Conservation (phyloP, 2,888 invertebrate genomes). For the Thalpophila matura region DNA sequence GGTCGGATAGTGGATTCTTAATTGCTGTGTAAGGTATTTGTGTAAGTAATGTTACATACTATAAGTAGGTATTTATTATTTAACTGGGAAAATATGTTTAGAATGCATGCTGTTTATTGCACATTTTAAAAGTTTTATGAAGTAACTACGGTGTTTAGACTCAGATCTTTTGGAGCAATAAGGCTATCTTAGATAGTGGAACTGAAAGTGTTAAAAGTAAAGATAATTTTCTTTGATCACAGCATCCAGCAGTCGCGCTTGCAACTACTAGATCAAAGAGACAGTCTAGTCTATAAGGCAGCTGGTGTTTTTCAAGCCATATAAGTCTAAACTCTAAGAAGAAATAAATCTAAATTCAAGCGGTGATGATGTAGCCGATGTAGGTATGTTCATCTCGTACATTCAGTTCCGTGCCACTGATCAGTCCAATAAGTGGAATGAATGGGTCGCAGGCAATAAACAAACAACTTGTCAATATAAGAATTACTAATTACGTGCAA, state of each 20-base stretch:
- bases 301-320: no score
- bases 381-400: background rate
- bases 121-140: background rate
- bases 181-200: no score
- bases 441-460: slow-evolving; percentile 36
- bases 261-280: no score
- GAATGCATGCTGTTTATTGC: background rate
- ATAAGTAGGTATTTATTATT: no score
- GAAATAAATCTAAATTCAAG: background rate
- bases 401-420: slow-evolving; percentile 30
- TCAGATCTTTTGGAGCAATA: background rate
- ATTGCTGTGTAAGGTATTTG: slow-evolving; percentile 33
- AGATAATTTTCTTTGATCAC: no score
- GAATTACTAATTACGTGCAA: slow-evolving; percentile 42
- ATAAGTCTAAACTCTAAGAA: no score
- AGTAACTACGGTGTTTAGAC: background rate
- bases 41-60: slow-evolving; percentile 3
- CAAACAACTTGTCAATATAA: slow-evolving; percentile 49
- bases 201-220: no score
- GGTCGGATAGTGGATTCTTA: slow-evolving; percentile 32
- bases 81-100: background rate
- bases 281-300: no score
- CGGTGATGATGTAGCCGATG: background rate
- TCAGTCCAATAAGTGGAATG: slow-evolving; percentile 5
- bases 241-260: no score